Percentiles rank a stretch among this genome's conserved stretches.
Evolutionary conservation across 2,888 invertebrate genomes (phyloP).

Genomic region (Andrena haemorrhoa): DNA sequence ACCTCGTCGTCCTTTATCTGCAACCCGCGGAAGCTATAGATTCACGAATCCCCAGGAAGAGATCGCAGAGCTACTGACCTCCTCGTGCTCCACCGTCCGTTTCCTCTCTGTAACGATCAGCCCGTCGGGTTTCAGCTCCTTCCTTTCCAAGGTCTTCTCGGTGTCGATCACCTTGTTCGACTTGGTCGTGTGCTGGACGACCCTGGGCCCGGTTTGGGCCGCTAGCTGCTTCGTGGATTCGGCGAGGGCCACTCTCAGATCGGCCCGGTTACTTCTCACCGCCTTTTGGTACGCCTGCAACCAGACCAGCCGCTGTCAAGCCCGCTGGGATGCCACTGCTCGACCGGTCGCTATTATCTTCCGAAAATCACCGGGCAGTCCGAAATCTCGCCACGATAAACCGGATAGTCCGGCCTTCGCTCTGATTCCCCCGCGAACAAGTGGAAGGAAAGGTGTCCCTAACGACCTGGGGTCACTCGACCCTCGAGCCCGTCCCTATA

Average conservation of each 20-base stretch:
- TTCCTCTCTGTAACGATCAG: conserved; percentile 94
- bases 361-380: conserved; percentile 29
- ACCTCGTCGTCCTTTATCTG: conserved; percentile 91
- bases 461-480: conserved; percentile 43
- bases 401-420: conserved; percentile 66
- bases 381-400: conserved; percentile 65
- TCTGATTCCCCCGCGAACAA: conserved; percentile 35
- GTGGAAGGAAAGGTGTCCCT: conserved; percentile 52
- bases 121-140: conserved; percentile 92
- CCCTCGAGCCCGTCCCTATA: not conserved
- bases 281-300: conserved; percentile 92
- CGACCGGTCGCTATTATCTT: conserved; percentile 35
- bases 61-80: conserved; percentile 80
- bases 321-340: not conserved
- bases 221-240: conserved; percentile 88
- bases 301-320: conserved; percentile 24
- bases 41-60: not conserved
- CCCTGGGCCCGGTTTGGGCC: conserved; percentile 88
- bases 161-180: conserved; percentile 94
- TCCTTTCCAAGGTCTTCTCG: conserved; percentile 92
- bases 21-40: not conserved
- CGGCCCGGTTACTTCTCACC: conserved; percentile 88
- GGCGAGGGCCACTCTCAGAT: conserved; percentile 90
- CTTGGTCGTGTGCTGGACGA: conserved; percentile 91
- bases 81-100: conserved; percentile 93